Conservation (phyloP, 1,140 invertebrate genomes). For the Muscidifurax raptorellus region DNA sequence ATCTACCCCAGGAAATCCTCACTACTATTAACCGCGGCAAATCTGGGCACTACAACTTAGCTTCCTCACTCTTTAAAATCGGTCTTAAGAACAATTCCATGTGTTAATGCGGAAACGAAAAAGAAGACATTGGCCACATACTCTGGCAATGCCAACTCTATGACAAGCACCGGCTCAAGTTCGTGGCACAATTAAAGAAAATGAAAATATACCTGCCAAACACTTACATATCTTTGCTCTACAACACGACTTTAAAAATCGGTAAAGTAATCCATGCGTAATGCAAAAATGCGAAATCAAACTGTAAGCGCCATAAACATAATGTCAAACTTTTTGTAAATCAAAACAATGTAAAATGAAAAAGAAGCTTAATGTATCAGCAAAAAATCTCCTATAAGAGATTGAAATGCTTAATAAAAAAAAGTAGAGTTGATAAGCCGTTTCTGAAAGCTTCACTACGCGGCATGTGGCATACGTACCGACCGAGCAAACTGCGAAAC, state of each 20-base stretch:
- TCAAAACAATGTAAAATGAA: too few relatives aligned
- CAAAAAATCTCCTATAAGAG: too few relatives aligned
- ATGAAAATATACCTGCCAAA: background rate
- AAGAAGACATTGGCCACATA: background rate
- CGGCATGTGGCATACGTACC: too few relatives aligned
- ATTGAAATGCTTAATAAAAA: too few relatives aligned
- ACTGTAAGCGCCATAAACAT: too few relatives aligned
- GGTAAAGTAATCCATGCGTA: background rate
- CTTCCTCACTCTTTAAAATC: background rate
- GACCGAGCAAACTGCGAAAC: too few relatives aligned
- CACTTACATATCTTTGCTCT: background rate
- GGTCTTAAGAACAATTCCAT: background rate
- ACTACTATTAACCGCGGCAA: background rate
- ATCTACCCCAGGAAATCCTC: background rate
- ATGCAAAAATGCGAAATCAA: too few relatives aligned
- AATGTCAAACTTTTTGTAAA: too few relatives aligned
- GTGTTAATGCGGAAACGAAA: background rate
- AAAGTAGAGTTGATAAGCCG: too few relatives aligned
- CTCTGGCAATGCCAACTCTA: conserved; percentile 15
- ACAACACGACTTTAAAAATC: background rate
- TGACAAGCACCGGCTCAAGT: background rate
- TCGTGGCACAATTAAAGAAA: background rate
- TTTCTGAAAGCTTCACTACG: too few relatives aligned
- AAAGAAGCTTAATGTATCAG: too few relatives aligned
- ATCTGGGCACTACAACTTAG: background rate